Conservation (phyloP, 2,797 vertebrate genomes). For the Lepus townsendii region DNA sequence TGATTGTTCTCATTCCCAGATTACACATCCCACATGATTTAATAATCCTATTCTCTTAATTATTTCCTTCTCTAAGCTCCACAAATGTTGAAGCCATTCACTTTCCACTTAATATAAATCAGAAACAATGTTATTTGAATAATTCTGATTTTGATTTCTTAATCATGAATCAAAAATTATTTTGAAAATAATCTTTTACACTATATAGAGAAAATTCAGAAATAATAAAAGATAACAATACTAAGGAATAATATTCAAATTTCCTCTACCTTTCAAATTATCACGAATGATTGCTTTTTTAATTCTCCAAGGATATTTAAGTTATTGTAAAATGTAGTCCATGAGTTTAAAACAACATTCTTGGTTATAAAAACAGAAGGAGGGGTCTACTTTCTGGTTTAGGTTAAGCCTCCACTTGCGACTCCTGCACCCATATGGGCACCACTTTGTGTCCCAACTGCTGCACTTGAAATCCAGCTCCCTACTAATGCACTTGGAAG, state of each 20-base stretch:
- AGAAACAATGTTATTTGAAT: too few species aligned
- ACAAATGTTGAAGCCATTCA: too few species aligned
- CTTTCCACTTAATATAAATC: background rate
- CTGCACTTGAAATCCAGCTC: too few species aligned
- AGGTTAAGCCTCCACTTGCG: too few species aligned
- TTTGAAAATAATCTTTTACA: background rate
- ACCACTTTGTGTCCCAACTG: too few species aligned
- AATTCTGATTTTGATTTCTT: too few species aligned
- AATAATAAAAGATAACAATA: background rate
- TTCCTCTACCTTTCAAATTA: background rate
- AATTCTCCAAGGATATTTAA: background rate
- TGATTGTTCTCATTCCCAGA: background rate
- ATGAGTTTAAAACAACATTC: background rate
- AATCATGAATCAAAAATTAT: background rate
- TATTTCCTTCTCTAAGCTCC: too few species aligned
- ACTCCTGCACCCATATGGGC: too few species aligned
- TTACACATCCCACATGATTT: background rate
- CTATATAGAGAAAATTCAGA: constrained; percentile 12
- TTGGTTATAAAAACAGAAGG: background rate
- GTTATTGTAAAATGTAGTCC: background rate
- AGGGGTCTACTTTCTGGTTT: too few species aligned
- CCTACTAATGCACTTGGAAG: too few species aligned
- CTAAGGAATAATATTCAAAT: background rate
- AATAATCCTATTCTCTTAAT: background rate
- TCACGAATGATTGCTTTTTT: background rate